Conservation (phyloP, 1,140 invertebrate species). For the Hetaerina americana region DNA sequence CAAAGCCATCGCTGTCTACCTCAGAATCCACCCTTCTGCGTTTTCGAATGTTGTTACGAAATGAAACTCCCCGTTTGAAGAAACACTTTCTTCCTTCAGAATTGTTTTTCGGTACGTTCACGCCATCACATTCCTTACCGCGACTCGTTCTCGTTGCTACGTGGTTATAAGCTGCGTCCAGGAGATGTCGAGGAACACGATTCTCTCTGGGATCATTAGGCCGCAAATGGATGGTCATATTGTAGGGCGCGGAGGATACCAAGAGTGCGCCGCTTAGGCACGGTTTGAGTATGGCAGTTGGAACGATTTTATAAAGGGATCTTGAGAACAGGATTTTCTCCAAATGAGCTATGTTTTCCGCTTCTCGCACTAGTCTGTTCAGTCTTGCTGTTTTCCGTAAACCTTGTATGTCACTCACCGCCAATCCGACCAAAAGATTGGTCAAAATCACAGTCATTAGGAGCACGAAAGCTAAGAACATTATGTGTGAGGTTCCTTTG, state of each 20-base stretch:
- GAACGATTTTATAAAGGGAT: slow-evolving; percentile 48
- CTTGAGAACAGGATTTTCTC: slow-evolving; percentile 70
- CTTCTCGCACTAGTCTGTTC: slow-evolving; percentile 63
- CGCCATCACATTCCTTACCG: neutral
- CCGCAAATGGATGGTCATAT: slow-evolving; percentile 51
- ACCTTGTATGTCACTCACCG: slow-evolving; percentile 72
- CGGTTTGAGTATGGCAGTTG: slow-evolving; percentile 43
- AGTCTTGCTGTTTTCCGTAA: slow-evolving; percentile 65
- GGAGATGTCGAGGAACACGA: slow-evolving; percentile 56
- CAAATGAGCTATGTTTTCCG: slow-evolving; percentile 60
- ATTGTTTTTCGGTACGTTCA: neutral
- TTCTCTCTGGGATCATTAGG: slow-evolving; percentile 69
- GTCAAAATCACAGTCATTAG: slow-evolving; percentile 74
- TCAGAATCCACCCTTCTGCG: neutral
- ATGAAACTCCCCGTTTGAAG: too few species aligned
- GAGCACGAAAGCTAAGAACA: slow-evolving; percentile 64
- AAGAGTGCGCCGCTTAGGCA: slow-evolving; percentile 54
- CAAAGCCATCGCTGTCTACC: neutral
- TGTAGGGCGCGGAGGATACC: slow-evolving; percentile 54
- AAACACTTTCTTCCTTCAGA: neutral
- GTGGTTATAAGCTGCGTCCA: slow-evolving; percentile 53
- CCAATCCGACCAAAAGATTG: slow-evolving; percentile 70
- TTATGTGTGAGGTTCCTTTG: slow-evolving; percentile 49
- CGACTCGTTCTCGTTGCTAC: slow-evolving; percentile 33
- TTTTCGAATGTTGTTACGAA: neutral